Evolutionary conservation across 1,140 invertebrate genomes (phyloP).

Genomic region (Doryteuthis pealeii): DNA sequence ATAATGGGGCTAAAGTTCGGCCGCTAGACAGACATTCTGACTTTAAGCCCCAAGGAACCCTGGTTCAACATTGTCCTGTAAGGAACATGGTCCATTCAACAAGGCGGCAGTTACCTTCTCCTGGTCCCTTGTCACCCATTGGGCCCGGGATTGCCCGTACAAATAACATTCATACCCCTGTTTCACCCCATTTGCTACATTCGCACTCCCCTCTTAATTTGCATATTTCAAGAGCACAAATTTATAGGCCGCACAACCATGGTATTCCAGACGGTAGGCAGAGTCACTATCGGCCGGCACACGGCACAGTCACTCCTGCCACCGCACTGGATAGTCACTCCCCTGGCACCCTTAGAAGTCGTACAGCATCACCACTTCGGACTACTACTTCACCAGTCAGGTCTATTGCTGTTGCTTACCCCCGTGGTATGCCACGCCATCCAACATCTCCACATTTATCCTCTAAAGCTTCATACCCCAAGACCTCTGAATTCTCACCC

Average conservation of each 20-base stretch:
- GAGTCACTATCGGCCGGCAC: not conserved
- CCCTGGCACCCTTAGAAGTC: slow-evolving; percentile 6
- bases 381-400: not conserved
- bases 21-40: not conserved
- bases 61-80: slow-evolving; percentile 3
- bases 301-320: not conserved
- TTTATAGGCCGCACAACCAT: not conserved
- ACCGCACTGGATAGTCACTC: not conserved
- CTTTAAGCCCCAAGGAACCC: not conserved
- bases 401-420: not conserved
- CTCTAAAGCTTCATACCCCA: not conserved
- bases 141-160: not conserved
- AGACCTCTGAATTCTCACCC: slow-evolving; percentile 28
- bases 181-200: slow-evolving; percentile 4
- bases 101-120: not conserved
- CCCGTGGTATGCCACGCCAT: not conserved
- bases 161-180: not conserved
- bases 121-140: slow-evolving; percentile 4
- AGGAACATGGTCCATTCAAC: not conserved
- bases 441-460: slow-evolving; percentile 14
- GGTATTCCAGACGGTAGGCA: not conserved
- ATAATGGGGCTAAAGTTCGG: not conserved
- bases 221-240: slow-evolving; percentile 9
- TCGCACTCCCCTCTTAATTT: slow-evolving; percentile 5
- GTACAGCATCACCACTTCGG: not conserved